A percentile compares a stretch with the other conserved stretches of the same genome.
Conservation (phyloP, 2,797 vertebrate species). For the Melanotaenia pygmaea region DNA sequence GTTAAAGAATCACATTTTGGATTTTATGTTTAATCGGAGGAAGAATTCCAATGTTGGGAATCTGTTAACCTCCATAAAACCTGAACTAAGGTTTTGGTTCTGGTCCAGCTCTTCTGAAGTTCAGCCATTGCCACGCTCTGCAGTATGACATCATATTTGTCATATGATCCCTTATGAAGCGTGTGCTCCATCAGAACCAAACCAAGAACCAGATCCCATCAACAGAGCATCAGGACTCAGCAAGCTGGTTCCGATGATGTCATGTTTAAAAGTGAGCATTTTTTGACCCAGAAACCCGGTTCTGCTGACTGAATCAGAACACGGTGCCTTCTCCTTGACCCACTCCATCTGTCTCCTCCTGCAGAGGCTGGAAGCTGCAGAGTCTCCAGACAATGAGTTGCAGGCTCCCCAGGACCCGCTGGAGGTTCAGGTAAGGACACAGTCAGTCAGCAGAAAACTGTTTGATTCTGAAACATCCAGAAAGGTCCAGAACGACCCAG, state of each 20-base stretch:
- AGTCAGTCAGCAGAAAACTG: too few species aligned
- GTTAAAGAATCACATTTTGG: too few species aligned
- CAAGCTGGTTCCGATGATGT: background rate
- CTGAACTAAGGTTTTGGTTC: background rate
- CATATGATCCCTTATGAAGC: too few species aligned
- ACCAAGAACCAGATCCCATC: too few species aligned
- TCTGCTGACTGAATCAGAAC: constrained; percentile 21
- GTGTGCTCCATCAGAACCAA: background rate
- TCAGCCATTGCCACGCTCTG: too few species aligned
- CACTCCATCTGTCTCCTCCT: constrained; percentile 12
- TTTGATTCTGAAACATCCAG: too few species aligned
- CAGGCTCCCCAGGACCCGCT: constrained; percentile 40
- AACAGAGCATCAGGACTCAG: too few species aligned
- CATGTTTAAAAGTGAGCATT: background rate
- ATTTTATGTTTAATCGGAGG: too few species aligned
- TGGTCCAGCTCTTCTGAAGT: background rate
- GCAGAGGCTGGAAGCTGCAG: constrained; percentile 68
- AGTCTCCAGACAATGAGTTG: constrained; percentile 54
- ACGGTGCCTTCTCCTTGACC: constrained; percentile 9
- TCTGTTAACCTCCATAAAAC: too few species aligned
- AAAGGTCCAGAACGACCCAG: too few species aligned
- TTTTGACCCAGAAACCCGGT: constrained; percentile 25
- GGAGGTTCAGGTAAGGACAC: constrained; percentile 67
- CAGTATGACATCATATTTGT: too few species aligned
- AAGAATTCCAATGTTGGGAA: too few species aligned